Evolutionary conservation across 2,797 vertebrate genomes (phyloP).

Genomic region (Podarcis siculus): DNA sequence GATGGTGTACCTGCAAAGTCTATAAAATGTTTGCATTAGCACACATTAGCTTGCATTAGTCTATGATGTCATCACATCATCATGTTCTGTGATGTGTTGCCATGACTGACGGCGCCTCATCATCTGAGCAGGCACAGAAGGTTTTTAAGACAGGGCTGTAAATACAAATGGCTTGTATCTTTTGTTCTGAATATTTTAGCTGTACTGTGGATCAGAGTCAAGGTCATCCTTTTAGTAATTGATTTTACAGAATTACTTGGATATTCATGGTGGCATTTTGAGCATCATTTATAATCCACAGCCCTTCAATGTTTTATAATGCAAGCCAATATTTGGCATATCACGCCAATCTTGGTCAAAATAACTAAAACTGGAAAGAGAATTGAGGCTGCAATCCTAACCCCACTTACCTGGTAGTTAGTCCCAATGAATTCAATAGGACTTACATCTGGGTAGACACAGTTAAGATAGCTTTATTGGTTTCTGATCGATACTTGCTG

Average conservation of each 20-base stretch:
- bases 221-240: neutral
- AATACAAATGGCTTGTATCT: neutral
- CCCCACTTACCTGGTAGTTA: neutral
- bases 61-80: neutral
- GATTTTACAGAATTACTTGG: neutral
- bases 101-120: neutral
- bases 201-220: neutral
- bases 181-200: neutral
- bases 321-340: neutral
- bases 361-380: conserved; percentile 1
- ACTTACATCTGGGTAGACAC: neutral
- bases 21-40: neutral
- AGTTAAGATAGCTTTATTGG: fast-evolving
- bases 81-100: neutral
- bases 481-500: neutral
- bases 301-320: neutral
- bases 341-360: neutral
- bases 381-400: neutral
- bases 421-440: neutral
- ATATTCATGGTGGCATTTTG: neutral
- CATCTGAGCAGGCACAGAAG: neutral
- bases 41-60: neutral
- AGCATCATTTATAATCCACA: neutral
- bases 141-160: neutral
- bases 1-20: neutral